Base-by-base conservation (phyloP, 1,140 invertebrate species). In the Aphaenogaster rudis region DNA sequence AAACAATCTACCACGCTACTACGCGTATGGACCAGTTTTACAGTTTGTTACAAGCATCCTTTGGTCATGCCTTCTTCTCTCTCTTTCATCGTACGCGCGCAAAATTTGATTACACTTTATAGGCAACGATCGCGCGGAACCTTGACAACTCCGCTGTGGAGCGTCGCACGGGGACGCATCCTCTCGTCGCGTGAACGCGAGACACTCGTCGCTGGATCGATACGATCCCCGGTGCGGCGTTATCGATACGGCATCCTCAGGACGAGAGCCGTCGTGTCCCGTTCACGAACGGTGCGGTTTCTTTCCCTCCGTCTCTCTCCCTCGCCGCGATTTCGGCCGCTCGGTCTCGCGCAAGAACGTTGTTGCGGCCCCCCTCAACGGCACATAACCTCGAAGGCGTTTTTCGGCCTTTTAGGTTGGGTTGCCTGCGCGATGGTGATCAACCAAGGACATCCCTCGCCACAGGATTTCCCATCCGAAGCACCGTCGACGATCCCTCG, bases 351-450 rank as follows among this genome's bases (percentile, higher is more conserved):
- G 54, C 82, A 54, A 76, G 33, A 61, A 79, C 45, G 33, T 78
- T 28, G 54, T 79, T 81, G 57, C 6, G 21, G 21, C 15, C 61
- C 39, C 28, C 72, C 76, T 90, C 67, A 88, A 59, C 74, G 17
- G 71, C 76, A 92, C 90, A 92, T 93, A 93, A 93, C 92, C 92
- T 93, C 74, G 87, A 92, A 91, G 67, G 33, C 5, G 42, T 36
- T 63, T 80, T 52, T 77, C 42, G 21, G 36, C 48, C 17, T 74
- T 88, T 84, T 79, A 64, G 59, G 63, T 79, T 86, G 77, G 61
- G 72, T 72, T 64, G 54, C 17, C n/a, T 36, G 8, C 7, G 21
- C 71, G 42, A 42, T 28, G 61, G 28, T 17, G 33, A 61, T 3
- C 28, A 54, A 2, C 33, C 13, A 17, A 82, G 33, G 45, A 17